Percentiles rank a stretch among this genome's conserved stretches.
These are phyloP conservation scores for Accipiter virgatus DNA, from an alignment of 2,113 vertebrate genomes.

Conservation along the genomic window DNA sequence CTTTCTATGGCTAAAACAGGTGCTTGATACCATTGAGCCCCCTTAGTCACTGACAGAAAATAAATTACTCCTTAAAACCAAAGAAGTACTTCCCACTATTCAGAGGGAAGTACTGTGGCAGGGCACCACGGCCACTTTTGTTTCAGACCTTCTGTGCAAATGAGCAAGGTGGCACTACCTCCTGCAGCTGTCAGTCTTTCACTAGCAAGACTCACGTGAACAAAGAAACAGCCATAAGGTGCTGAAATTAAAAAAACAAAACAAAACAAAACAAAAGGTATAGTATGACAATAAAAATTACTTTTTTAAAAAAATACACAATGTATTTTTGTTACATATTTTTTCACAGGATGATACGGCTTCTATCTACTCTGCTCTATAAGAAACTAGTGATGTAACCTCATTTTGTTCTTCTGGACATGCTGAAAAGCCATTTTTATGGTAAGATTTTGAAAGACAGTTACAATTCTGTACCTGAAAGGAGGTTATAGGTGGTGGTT, in stretches of 20 bases:
- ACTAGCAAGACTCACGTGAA: not conserved
- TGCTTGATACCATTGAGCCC: not conserved
- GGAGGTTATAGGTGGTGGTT: not conserved
- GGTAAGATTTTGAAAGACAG: not conserved
- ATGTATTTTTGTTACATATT: not conserved
- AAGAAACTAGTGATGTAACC: not conserved
- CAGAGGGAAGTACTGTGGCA: not conserved
- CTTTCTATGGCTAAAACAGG: not conserved
- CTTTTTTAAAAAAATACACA: not conserved
- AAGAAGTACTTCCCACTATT: not conserved
- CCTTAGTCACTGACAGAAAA: not conserved
- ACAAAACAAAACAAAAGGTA: not conserved
- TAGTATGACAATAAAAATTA: not conserved
- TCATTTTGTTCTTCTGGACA: not conserved
- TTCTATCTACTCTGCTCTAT: not conserved
- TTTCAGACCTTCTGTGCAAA: not conserved
- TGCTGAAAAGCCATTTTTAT: not conserved
- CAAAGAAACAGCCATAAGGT: not conserved
- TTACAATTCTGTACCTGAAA: not conserved
- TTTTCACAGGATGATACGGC: not conserved
- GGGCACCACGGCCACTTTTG: not conserved
- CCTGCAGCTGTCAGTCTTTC: not conserved
- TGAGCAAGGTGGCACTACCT: not conserved
- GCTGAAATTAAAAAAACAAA: not conserved
- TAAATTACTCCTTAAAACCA: not conserved